Percentiles rank a stretch among this genome's conserved stretches.
Conservation (phyloP, 2,888 invertebrate species). For the Agonopterix alstromeriana region DNA sequence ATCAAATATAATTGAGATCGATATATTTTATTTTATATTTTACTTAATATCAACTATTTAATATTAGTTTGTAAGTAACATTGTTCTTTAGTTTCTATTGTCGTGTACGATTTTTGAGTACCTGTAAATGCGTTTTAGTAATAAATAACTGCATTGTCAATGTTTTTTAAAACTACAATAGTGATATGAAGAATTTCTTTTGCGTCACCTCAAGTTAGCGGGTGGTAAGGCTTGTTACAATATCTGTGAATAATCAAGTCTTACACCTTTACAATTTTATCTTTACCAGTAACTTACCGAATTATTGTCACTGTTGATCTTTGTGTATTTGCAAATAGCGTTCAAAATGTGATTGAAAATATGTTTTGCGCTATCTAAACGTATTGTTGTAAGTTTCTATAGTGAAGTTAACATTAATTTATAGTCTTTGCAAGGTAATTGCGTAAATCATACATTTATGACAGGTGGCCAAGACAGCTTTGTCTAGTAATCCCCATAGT, state of each 20-base stretch:
- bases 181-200: constrained; percentile 41
- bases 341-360: constrained; percentile 15
- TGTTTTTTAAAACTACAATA: constrained; percentile 27
- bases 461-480: constrained; percentile 54
- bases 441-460: constrained; percentile 76
- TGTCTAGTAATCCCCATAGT: constrained; percentile 46
- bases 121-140: constrained; percentile 13
- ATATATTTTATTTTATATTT: too few relatives aligned
- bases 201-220: constrained; percentile 63
- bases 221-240: constrained; percentile 65
- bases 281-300: constrained; percentile 9
- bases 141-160: constrained; percentile 17
- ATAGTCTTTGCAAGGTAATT: constrained; percentile 67
- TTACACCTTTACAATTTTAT: constrained; percentile 28
- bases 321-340: constrained; percentile 21
- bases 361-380: constrained; percentile 12
- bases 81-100: constrained; percentile 1
- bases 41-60: too few relatives aligned
- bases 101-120: constrained; percentile 11
- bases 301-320: constrained; percentile 2
- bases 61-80: too few relatives aligned
- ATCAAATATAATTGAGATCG: too few relatives aligned
- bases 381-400: constrained; percentile 33
- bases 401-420: constrained; percentile 67
- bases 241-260: constrained; percentile 67